Percentiles rank a stretch among this genome's conserved stretches.
Conservation (phyloP, 2,888 invertebrate genomes). For the Vanessa cardui region DNA sequence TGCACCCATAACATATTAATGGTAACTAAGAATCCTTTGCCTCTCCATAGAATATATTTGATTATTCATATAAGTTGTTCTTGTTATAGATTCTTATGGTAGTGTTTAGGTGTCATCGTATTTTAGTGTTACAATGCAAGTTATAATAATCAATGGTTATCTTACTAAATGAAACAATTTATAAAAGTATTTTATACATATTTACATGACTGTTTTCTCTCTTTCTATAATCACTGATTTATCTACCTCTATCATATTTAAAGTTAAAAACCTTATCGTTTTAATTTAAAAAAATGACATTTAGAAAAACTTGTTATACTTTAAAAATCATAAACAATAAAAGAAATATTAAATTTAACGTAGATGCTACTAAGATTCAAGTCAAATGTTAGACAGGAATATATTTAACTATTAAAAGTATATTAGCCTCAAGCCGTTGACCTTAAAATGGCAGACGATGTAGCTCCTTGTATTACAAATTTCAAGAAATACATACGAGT, state of each 20-base stretch:
- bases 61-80: background rate
- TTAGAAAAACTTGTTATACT: too few species aligned
- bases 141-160: too few species aligned
- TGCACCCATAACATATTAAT: slow-evolving; percentile 22
- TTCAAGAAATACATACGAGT: slow-evolving; percentile 21
- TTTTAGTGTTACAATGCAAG: too few species aligned
- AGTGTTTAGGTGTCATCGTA: background rate
- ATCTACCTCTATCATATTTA: too few species aligned
- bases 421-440: slow-evolving; percentile 29
- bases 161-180: too few species aligned
- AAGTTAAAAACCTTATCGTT: too few species aligned
- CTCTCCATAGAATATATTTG: slow-evolving; percentile 8
- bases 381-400: slow-evolving; percentile 4
- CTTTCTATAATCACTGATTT: too few species aligned
- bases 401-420: slow-evolving; percentile 18
- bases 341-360: too few species aligned
- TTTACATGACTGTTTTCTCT: too few species aligned
- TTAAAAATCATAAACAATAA: too few species aligned
- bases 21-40: slow-evolving; percentile 14
- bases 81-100: background rate
- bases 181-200: too few species aligned
- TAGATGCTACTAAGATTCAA: background rate
- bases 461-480: slow-evolving; percentile 35
- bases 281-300: too few species aligned
- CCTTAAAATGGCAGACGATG: slow-evolving; percentile 27